Percentiles rank a stretch among this genome's conserved stretches.
phyloP scores from a whole-genome alignment of 2,113 vertebrate species.

The Scalopus aquaticus region DNA sequence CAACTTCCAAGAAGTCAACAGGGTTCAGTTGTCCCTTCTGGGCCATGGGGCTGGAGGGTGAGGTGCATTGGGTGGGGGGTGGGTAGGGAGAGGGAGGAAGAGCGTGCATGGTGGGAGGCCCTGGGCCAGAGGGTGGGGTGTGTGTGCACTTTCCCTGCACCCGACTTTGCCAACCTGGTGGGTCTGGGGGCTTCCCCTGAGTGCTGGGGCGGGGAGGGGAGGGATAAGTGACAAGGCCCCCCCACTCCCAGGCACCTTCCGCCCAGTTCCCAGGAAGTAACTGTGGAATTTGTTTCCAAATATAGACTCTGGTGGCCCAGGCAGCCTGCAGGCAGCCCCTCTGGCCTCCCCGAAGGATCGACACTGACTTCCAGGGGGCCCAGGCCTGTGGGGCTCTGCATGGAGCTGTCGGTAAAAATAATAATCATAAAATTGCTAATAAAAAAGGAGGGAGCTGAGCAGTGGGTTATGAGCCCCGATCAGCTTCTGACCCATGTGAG shows the following conservation, averaged over 20 bases:
- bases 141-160: not conserved
- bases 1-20: not conserved
- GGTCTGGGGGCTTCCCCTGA: not conserved
- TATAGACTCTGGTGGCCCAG: constrained; percentile 73
- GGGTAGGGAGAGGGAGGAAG: not conserved
- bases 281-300: constrained; percentile 85
- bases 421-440: constrained; percentile 25
- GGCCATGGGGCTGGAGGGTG: too few species aligned
- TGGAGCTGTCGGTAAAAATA: constrained; percentile 1
- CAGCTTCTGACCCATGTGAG: not conserved
- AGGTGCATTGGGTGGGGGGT: too few species aligned
- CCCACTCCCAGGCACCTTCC: constrained; percentile 60
- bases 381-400: not conserved
- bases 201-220: accelerated
- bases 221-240: not conserved
- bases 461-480: not conserved
- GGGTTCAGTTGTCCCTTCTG: accelerated
- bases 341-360: not conserved
- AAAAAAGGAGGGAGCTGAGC: not conserved
- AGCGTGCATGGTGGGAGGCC: accelerated
- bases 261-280: constrained; percentile 75
- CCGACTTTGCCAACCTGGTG: not conserved
- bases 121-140: accelerated
- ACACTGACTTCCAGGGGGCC: not conserved
- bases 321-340: not conserved